Evolutionary conservation across 2,797 vertebrate genomes (phyloP).

Genomic region (Karalla daura): DNA sequence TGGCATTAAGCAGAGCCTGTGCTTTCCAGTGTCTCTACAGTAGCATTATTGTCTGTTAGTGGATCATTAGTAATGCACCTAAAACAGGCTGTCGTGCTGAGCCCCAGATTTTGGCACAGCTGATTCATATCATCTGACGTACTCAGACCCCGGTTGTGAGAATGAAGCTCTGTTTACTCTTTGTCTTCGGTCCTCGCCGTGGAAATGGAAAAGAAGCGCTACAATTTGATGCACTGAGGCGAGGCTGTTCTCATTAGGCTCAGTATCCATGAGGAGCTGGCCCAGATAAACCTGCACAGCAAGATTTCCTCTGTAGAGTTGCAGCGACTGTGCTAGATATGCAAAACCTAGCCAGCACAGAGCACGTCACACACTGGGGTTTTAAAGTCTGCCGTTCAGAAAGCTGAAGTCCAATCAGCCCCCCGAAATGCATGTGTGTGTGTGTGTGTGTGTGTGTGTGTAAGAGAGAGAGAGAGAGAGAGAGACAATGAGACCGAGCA

Average conservation of each 20-base stretch:
- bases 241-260: constrained; percentile 69
- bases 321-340: constrained; percentile 72
- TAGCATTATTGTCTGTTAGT: neutral
- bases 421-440: constrained; percentile 18
- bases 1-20: neutral
- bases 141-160: constrained; percentile 31
- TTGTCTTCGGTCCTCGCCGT: constrained; percentile 37
- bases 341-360: constrained; percentile 63
- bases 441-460: constrained; percentile 7
- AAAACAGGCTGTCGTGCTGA: constrained; percentile 13
- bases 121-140: constrained; percentile 13
- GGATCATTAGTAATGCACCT: constrained; percentile 1
- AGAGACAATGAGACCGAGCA: constrained; percentile 13
- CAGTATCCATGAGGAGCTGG: constrained; percentile 72
- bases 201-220: constrained; percentile 39
- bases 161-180: constrained; percentile 54
- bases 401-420: constrained; percentile 53
- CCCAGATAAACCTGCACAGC: constrained; percentile 77
- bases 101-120: constrained; percentile 3
- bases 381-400: constrained; percentile 56
- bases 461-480: neutral
- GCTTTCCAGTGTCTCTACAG: neutral
- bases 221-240: constrained; percentile 51
- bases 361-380: constrained; percentile 48
- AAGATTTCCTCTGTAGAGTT: constrained; percentile 68